These are phyloP conservation scores for Ovis aries DNA, from an alignment of 2,113 vertebrate genomes.

Conservation along the genomic window DNA sequence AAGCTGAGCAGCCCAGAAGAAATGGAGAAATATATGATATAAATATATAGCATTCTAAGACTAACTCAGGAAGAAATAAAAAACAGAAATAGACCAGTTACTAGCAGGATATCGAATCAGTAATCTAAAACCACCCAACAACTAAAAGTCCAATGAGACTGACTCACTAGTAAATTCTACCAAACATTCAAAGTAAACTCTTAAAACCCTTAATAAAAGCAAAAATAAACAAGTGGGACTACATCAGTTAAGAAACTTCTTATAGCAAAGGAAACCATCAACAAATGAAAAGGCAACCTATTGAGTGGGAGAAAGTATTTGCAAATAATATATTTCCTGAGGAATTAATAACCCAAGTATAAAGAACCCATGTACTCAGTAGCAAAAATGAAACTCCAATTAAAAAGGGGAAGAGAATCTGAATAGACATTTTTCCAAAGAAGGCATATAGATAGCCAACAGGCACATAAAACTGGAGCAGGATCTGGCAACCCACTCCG, in stretches of 20 bases:
- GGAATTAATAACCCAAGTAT: not conserved
- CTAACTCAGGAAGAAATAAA: not conserved
- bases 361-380: not conserved
- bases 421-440: not conserved
- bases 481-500: not conserved
- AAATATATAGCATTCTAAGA: not conserved
- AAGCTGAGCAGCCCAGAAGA: not conserved
- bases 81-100: not conserved
- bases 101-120: not conserved
- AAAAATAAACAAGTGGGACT: not conserved
- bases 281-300: not conserved
- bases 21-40: not conserved
- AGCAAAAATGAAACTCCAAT: not conserved
- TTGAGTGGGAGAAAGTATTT: not conserved
- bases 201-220: not conserved
- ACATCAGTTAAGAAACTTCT: not conserved
- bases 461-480: not conserved
- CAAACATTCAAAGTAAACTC: not conserved
- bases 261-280: not conserved
- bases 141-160: not conserved
- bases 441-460: not conserved
- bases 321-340: not conserved
- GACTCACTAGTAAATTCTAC: not conserved
- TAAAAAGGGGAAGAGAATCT: not conserved
- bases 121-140: not conserved